phyloP scores from a whole-genome alignment of 35 echinoderm and acorn worm species.

The Anneissia japonica region DNA sequence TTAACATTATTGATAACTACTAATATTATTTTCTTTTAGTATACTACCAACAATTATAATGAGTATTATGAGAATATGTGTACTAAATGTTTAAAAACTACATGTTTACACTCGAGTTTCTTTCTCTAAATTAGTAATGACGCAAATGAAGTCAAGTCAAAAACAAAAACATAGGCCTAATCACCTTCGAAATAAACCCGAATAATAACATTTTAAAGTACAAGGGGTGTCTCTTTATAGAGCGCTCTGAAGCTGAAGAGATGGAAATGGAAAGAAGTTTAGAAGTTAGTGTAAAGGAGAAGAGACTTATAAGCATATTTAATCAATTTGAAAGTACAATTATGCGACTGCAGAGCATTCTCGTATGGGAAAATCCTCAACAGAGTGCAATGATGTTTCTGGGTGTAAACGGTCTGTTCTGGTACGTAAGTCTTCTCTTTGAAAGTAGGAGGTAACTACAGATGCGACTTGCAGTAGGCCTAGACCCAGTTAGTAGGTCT shows the following conservation, averaged over 20 bases:
- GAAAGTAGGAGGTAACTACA: no score
- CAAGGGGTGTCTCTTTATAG: neutral
- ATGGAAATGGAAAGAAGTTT: constrained; percentile 61
- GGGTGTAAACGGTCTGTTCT: constrained; percentile 84
- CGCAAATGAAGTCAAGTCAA: neutral
- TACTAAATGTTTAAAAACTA: no score
- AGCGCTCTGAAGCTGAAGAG: constrained; percentile 45
- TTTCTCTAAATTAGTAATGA: neutral
- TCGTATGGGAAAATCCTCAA: constrained; percentile 92
- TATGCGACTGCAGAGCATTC: constrained; percentile 78
- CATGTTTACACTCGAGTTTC: neutral
- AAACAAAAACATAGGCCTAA: neutral
- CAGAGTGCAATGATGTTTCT: constrained; percentile 73
- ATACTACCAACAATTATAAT: no score
- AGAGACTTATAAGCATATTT: constrained; percentile 51
- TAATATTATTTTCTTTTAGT: no score
- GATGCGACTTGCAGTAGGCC: no score
- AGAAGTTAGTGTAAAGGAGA: constrained; percentile 56
- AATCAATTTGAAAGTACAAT: constrained; percentile 74
- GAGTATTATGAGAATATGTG: no score
- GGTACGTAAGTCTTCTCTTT: no score
- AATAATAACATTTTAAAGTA: neutral
- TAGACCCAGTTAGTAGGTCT: no score
- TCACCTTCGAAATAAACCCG: neutral
- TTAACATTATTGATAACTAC: no score